Base-by-base conservation (phyloP, 2,888 invertebrate species). In the Allacma fusca region DNA sequence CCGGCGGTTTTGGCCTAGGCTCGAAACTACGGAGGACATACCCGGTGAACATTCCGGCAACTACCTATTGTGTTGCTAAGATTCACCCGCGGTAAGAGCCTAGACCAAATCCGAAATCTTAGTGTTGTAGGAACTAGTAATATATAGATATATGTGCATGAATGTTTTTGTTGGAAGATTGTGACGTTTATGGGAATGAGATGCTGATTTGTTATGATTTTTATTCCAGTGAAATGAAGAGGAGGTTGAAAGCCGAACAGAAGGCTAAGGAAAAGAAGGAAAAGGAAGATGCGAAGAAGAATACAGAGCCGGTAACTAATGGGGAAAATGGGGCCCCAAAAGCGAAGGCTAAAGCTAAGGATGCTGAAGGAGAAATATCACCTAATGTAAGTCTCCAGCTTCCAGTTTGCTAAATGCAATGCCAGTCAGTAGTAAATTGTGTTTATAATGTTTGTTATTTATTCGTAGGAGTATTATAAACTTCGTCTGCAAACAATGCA, bases 231-330 rank as follows among this genome's bases (percentile, higher is more conserved):
- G 98, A 98, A 88, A 89, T 94, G 83, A 99, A 99, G 88, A 90
- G 98, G 78, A 91, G 95, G 16, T 86, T 93, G 77, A 98, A 98
- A 88, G 93, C 94, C 12, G 96, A 97, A 86, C 94, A 97, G 87
- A 98, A 98, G 86, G 92, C 94, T 16, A 94, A 96, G 86, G 96
- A 97, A 85, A 96, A 97, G 86, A 90, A 91, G 0, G 94, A 93
- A 85, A 95, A 95, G 85, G 87, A 86, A 34, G 81, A 83, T 29
- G 78, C 76, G 34, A 84, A 84, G 70, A 78, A 77, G 13, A 87
- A 88, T 13, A 87, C 86, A 59, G 85, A 85, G n/a, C 34, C 59
- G n/a, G 85, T n/a, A 87, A 78, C 40, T 7, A 72, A 72, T 72
- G 72, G 72, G 7, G 70, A 70, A 23, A 71, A 71, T 13, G 57